A percentile compares a stretch with the other conserved stretches of the same genome.
Evolutionary conservation across 2,797 vertebrate species (phyloP).

Genomic region (Phrynocephalus guinanensis): DNA sequence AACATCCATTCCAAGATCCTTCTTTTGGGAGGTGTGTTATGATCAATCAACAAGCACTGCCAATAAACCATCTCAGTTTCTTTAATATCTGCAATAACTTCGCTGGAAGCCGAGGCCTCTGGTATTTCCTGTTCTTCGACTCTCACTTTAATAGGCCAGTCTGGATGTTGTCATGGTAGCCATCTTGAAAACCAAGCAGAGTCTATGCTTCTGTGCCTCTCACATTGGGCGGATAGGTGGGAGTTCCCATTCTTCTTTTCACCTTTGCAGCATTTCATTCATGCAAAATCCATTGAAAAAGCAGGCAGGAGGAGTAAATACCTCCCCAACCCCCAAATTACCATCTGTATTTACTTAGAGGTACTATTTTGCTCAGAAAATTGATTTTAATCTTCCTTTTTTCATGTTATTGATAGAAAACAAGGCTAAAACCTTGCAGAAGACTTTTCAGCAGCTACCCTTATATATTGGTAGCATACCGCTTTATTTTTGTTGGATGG

Average conservation of each 20-base stretch:
- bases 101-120: background rate
- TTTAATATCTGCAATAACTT: background rate
- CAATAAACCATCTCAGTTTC: no score
- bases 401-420: background rate
- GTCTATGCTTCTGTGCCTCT: constrained; percentile 29
- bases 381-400: background rate
- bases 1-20: background rate
- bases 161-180: constrained; percentile 50
- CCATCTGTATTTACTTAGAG: background rate
- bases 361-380: background rate
- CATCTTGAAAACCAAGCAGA: constrained; percentile 39
- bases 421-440: background rate
- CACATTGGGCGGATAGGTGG: constrained; percentile 48
- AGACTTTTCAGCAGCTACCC: background rate
- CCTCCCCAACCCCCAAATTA: background rate
- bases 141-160: constrained; percentile 33
- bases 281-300: background rate
- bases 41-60: background rate
- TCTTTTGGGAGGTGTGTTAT: constrained; percentile 2
- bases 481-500: background rate
- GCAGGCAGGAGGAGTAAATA: background rate
- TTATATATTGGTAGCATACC: background rate
- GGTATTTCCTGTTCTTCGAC: background rate
- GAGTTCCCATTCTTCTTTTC: constrained; percentile 20
- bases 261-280: constrained; percentile 7